A percentile compares a stretch with the other conserved stretches of the same genome.
Conservation (phyloP, 2,888 invertebrate genomes). For the Crepidodera aurea region DNA sequence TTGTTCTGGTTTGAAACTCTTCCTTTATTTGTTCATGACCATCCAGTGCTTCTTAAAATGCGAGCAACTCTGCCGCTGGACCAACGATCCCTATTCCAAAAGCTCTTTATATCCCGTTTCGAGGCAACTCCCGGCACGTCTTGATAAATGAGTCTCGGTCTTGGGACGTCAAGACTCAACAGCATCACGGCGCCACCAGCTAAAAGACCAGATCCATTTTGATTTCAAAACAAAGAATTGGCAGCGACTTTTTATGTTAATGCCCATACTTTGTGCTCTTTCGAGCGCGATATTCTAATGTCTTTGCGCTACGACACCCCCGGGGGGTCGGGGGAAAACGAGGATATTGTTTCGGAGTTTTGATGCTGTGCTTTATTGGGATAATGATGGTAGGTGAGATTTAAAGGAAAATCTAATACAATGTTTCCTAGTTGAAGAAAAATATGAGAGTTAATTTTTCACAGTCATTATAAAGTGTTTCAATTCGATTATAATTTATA, state of each 20-base stretch:
- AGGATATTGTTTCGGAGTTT: background rate
- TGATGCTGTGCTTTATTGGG: background rate
- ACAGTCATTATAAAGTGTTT: too few relatives aligned
- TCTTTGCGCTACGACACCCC: constrained; percentile 20
- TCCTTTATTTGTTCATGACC: background rate
- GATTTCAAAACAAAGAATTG: constrained; percentile 47
- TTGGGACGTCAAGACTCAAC: constrained; percentile 44
- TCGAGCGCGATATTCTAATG: constrained; percentile 38
- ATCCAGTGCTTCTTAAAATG: background rate
- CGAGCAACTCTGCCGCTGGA: background rate
- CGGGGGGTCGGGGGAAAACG: background rate
- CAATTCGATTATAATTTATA: too few relatives aligned
- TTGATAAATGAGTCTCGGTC: constrained; percentile 34
- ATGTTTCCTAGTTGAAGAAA: too few relatives aligned
- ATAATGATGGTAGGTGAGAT: too few relatives aligned
- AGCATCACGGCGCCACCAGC: constrained; percentile 45
- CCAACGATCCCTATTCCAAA: background rate
- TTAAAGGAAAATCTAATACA: too few relatives aligned
- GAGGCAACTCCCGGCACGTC: background rate
- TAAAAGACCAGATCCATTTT: constrained; percentile 41
- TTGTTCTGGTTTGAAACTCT: too few relatives aligned
- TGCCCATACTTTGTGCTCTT: constrained; percentile 36
- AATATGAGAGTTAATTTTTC: too few relatives aligned
- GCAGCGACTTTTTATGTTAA: constrained; percentile 38
- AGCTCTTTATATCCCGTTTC: background rate